Evolutionary conservation across 2,113 vertebrate genomes (phyloP).

Genomic region (Tylochromis polylepis): DNA sequence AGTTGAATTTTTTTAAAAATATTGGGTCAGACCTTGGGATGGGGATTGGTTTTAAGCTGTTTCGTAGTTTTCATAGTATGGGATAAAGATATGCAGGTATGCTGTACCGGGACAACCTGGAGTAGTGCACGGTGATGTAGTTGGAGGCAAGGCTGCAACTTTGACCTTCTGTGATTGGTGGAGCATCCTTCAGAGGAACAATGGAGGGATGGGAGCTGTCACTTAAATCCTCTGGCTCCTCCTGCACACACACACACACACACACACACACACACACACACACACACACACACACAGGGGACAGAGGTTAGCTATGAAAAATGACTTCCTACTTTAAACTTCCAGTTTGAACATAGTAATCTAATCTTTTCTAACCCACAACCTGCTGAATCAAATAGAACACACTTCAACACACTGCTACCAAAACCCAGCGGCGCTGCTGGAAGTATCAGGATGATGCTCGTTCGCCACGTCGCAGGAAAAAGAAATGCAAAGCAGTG

Average conservation of each 20-base stretch:
- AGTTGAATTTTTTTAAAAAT: accelerated
- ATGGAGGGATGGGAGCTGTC: slow-evolving; percentile 70
- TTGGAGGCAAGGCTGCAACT: slow-evolving; percentile 30
- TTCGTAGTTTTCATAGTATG: background rate
- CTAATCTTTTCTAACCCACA: background rate
- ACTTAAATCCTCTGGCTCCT: slow-evolving; percentile 71
- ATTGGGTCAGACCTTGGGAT: accelerated
- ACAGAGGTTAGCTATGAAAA: background rate
- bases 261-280: background rate
- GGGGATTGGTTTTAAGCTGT: background rate
- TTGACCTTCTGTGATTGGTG: slow-evolving; percentile 40
- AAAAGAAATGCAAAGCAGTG: background rate
- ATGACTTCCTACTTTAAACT: background rate
- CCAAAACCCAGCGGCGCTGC: background rate
- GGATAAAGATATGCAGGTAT: background rate
- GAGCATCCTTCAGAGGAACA: slow-evolving; percentile 69
- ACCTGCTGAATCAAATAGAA: background rate
- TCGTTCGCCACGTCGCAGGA: background rate
- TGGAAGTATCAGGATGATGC: background rate
- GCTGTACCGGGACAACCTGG: slow-evolving; percentile 57
- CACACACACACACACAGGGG: background rate
- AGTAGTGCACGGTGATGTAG: slow-evolving; percentile 70
- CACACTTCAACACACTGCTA: background rate
- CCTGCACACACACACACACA: slow-evolving; percentile 39
- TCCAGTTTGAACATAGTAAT: background rate